These are phyloP conservation scores for Patella vulgata DNA, from an alignment of 1,140 invertebrate genomes.

Conservation along the genomic window DNA sequence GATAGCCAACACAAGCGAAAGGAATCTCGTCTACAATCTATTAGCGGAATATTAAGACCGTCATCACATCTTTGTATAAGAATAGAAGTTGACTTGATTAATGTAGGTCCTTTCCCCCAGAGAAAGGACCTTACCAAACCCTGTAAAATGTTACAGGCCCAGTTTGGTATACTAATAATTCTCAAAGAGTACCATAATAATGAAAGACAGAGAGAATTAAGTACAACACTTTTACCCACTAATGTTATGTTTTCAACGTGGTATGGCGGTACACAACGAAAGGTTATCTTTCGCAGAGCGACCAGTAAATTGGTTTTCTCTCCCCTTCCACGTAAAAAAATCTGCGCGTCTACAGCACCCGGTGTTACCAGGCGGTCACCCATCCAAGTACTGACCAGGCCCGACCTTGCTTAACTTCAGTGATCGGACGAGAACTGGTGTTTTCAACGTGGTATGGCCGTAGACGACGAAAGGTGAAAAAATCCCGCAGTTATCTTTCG, in stretches of 20 bases:
- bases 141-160: background rate
- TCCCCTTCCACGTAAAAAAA: no score
- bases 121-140: slow-evolving; percentile 1
- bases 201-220: slow-evolving; percentile 33
- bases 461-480: no score
- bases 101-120: background rate
- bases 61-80: background rate
- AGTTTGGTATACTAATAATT: slow-evolving; percentile 23
- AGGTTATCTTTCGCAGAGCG: no score
- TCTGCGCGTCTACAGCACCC: no score
- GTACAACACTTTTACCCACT: slow-evolving; percentile 29
- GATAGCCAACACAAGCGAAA: background rate
- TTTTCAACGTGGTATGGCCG: no score
- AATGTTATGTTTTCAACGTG: slow-evolving; percentile 28
- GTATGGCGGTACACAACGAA: no score
- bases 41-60: slow-evolving; percentile 5
- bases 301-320: no score
- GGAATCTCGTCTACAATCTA: slow-evolving; percentile 1
- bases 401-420: no score
- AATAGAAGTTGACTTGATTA: background rate
- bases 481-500: no score
- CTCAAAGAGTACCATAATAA: slow-evolving; percentile 35
- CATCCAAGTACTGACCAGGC: no score
- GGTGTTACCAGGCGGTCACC: no score
- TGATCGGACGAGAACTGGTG: no score